A percentile compares a stretch with the other conserved stretches of the same genome.
Evolutionary conservation across 2,888 invertebrate genomes (phyloP).

Genomic region (Phaonia tiefii): DNA sequence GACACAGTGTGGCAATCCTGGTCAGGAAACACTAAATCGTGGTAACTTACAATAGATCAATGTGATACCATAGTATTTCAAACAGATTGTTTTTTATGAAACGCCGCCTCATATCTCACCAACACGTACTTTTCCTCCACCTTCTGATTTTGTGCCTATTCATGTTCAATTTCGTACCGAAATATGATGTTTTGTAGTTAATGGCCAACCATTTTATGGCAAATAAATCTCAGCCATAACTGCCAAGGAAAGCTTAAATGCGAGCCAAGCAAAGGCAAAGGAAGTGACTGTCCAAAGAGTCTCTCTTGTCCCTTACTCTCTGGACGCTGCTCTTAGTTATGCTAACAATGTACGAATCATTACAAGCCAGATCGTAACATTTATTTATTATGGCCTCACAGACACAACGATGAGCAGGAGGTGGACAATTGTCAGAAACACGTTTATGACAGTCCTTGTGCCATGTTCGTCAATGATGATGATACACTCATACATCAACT

Average conservation of each 20-base stretch:
- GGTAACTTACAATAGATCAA: constrained; percentile 7
- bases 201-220: constrained; percentile 2
- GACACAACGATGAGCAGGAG: constrained; percentile 40
- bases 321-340: constrained; percentile 17
- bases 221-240: constrained; percentile 23
- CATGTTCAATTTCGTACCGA: background rate
- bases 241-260: background rate
- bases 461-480: background rate
- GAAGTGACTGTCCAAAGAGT: background rate
- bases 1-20: background rate
- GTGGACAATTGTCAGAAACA: constrained; percentile 43
- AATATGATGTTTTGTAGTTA: constrained; percentile 37
- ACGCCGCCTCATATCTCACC: constrained; percentile 4
- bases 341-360: constrained; percentile 33
- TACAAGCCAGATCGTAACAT: constrained; percentile 19
- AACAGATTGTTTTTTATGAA: constrained; percentile 27
- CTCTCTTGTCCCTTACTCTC: background rate
- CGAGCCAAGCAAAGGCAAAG: background rate
- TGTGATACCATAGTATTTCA: constrained; percentile 1
- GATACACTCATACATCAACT: background rate
- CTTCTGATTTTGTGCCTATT: background rate
- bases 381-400: constrained; percentile 20
- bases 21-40: constrained; percentile 18
- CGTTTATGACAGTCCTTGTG: background rate
- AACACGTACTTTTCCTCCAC: background rate